phyloP scores from a whole-genome alignment of 92 coral and sea anemone species.

The Porites divaricata region DNA sequence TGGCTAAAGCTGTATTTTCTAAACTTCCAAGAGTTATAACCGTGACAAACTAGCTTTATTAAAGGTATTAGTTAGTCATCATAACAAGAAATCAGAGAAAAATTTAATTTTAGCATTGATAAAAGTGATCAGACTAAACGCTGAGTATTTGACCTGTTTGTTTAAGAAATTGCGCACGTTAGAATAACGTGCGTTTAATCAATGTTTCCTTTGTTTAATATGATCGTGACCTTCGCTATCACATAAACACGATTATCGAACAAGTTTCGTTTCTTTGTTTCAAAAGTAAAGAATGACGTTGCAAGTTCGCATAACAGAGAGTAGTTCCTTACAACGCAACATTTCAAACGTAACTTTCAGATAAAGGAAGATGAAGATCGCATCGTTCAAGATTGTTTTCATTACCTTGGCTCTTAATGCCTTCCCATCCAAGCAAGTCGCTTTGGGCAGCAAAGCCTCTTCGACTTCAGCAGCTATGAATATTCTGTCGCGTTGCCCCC shows the following conservation, averaged over 20 bases:
- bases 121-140: too few species aligned
- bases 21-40: too few species aligned
- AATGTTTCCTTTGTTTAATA: not conserved
- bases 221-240: not conserved
- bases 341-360: not conserved
- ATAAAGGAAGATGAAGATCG: not conserved
- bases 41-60: too few species aligned
- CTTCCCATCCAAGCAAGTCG: not conserved
- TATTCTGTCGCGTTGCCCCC: not conserved
- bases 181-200: not conserved
- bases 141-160: too few species aligned
- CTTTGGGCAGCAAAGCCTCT: not conserved
- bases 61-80: too few species aligned
- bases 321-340: not conserved
- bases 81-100: too few species aligned
- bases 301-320: not conserved
- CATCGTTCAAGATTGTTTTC: not conserved
- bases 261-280: not conserved
- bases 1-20: too few species aligned
- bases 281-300: not conserved
- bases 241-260: not conserved
- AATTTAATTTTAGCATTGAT: too few species aligned
- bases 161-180: too few species aligned
- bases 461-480: not conserved
- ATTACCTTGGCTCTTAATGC: not conserved